Evolutionary conservation across 2,888 invertebrate genomes (phyloP).

Genomic region (Zaprionus obscuricornis): DNA sequence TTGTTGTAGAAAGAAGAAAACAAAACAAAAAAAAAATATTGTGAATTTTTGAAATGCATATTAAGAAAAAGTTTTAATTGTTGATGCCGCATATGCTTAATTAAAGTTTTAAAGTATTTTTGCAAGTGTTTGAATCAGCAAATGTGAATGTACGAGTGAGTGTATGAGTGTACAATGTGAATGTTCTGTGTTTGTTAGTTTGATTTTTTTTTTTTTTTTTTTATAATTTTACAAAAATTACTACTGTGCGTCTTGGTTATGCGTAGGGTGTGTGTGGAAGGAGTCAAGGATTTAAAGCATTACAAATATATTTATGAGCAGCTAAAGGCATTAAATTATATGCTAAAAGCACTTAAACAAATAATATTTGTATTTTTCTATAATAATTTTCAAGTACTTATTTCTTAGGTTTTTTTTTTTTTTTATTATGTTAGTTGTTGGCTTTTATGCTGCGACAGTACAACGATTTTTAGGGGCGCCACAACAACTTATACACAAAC

Average conservation of each 20-base stretch:
- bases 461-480: constrained; percentile 49
- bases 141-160: constrained; percentile 9
- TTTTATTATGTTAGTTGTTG: constrained; percentile 10
- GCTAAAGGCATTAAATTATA: constrained; percentile 36
- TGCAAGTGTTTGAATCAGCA: constrained; percentile 23
- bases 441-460: constrained; percentile 10
- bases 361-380: constrained; percentile 20
- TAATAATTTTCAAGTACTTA: not conserved
- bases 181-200: constrained; percentile 52
- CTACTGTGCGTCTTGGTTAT: constrained; percentile 62
- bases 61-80: constrained; percentile 55
- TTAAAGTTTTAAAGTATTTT: constrained; percentile 12
- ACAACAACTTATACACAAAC: constrained; percentile 14
- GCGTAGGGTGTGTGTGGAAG: constrained; percentile 7
- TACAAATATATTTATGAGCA: constrained; percentile 16
- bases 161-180: constrained; percentile 5
- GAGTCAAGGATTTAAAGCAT: constrained; percentile 21
- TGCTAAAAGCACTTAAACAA: constrained; percentile 33
- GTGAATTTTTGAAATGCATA: constrained; percentile 55
- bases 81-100: constrained; percentile 33
- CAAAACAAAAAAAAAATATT: constrained; percentile 10
- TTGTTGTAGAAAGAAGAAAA: constrained; percentile 24
- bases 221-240: no score
- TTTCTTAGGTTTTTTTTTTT: constrained; percentile 8
- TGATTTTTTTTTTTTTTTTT: no score